Evolutionary conservation across 2,797 vertebrate genomes (phyloP), one percentile per base, ranked within the genome.

Genomic region (Coccyzus lansbergi): DNA sequence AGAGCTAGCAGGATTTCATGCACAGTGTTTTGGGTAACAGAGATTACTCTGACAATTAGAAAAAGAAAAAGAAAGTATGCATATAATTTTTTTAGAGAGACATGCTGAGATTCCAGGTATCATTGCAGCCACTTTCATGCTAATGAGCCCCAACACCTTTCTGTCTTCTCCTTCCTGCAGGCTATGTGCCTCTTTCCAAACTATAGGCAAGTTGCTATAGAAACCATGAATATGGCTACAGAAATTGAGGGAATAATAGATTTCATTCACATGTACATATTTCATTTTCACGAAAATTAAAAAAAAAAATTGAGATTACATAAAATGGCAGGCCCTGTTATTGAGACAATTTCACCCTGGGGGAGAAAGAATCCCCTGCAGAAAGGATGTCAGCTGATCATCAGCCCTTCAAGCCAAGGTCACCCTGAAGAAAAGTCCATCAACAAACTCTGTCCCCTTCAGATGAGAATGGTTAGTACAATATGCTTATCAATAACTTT

Each of bases 131-230:
- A 44, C 2, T 0, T 71, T 77, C 28, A 21, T 63, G 55, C 31
- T 63, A 42, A 84, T 0, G 2, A 93, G 6, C 15, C 34, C 31
- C 8, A 42, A 38, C 31, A 42, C 21, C 42, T 75, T 78, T 78
- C 40, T 75, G n/a, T 24, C 19, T 88, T 81, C 24, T 67, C 42
- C 31, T 10, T 92, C 15, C 16, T 31, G 31, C 44, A 77, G 36
- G 8, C 56, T 56, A 33, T 36, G 31, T 1, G 3, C 20, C 7
- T 68, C 24, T 28, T 76, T 72, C 38, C 62, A 88, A 84, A 86
- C n/a, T 82, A 38, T 18, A 65, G 42, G n/a, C 38, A 84, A 86
- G 88, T 95, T 95, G 67, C 81, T 79, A 90, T 72, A 88, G 93
- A 94, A 90, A 96, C 90, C 67, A 82, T 62, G 70, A 55, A 31